Evolutionary conservation across 2,113 vertebrate species (phyloP).

Genomic region (Pelmatolapia mariae): DNA sequence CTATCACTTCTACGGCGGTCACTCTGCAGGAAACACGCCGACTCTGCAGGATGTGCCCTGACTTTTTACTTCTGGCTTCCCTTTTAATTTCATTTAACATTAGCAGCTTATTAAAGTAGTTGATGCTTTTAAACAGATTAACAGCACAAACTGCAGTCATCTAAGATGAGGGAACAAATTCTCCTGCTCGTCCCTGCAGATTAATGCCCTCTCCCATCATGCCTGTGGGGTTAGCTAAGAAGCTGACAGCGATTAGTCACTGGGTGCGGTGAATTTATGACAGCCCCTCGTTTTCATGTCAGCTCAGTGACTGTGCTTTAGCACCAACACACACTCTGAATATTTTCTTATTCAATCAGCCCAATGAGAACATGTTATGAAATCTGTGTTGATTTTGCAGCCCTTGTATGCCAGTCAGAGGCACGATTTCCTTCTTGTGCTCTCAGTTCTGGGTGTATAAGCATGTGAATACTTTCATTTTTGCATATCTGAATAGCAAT

Average conservation of each 20-base stretch:
- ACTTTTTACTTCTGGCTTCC: background rate
- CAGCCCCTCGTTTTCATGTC: slow-evolving; percentile 46
- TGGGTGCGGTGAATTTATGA: slow-evolving; percentile 22
- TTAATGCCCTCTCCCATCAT: slow-evolving; percentile 29
- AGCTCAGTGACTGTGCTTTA: slow-evolving; percentile 26
- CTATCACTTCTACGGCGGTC: background rate
- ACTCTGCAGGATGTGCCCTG: background rate
- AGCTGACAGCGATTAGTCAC: slow-evolving; percentile 49
- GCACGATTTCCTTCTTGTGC: background rate
- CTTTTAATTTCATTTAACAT: slow-evolving; percentile 6
- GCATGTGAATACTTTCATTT: background rate
- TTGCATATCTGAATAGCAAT: background rate
- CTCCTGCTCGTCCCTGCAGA: slow-evolving; percentile 8
- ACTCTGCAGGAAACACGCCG: background rate
- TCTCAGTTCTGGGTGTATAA: background rate
- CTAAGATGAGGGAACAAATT: background rate
- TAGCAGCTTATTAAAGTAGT: background rate
- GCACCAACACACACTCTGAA: slow-evolving; percentile 9
- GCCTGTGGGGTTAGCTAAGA: slow-evolving; percentile 33
- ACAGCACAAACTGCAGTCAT: background rate
- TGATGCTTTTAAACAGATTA: slow-evolving; percentile 20
- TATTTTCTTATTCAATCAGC: slow-evolving; percentile 24
- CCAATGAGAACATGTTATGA: background rate
- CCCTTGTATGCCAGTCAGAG: background rate
- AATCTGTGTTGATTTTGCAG: background rate